Evolutionary conservation across 2,113 vertebrate genomes (phyloP).

Genomic region (Oriolus oriolus): DNA sequence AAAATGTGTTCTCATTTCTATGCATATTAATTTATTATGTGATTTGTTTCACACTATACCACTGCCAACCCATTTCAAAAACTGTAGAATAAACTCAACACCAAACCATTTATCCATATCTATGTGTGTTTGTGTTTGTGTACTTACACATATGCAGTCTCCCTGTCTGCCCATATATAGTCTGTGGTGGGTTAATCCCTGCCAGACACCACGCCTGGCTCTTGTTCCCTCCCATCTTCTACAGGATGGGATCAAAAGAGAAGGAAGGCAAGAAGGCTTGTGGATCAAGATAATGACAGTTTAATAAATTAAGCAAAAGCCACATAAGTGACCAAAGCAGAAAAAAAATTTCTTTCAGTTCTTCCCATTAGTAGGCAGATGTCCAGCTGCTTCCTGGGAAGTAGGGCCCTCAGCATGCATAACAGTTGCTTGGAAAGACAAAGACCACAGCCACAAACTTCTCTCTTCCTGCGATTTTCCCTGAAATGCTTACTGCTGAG

Average conservation of each 20-base stretch:
- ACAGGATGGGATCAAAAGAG: not conserved
- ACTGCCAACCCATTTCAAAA: not conserved
- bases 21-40: not conserved
- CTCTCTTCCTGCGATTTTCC: not conserved
- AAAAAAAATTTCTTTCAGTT: not conserved
- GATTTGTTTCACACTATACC: not conserved
- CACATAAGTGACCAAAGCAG: not conserved
- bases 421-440: not conserved
- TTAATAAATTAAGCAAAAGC: not conserved
- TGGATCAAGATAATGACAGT: not conserved
- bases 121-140: not conserved
- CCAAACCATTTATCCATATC: not conserved
- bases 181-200: not conserved
- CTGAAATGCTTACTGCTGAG: not conserved
- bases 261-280: not conserved
- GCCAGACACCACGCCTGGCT: fast-evolving
- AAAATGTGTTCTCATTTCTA: not conserved
- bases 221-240: not conserved
- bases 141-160: not conserved
- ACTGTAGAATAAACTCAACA: not conserved
- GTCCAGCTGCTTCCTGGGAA: not conserved
- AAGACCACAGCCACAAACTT: not conserved
- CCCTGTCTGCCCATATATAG: not conserved
- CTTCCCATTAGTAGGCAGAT: not conserved
- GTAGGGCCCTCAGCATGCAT: not conserved